Evolutionary conservation across 2,797 vertebrate species (phyloP).

Genomic region (Xiphophorus birchmanni): DNA sequence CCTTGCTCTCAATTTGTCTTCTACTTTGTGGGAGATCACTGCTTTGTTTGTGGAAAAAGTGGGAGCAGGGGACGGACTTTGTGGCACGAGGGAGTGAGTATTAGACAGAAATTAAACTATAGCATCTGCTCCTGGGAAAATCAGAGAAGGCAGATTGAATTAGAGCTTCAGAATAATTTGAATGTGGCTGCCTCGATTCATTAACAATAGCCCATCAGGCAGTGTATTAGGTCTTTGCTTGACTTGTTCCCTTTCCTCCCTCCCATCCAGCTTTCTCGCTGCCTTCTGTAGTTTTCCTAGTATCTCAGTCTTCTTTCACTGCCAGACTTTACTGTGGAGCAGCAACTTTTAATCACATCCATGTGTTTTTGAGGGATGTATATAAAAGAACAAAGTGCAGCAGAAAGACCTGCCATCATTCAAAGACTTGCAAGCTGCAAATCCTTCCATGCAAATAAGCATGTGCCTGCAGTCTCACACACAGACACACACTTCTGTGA

Average conservation of each 20-base stretch:
- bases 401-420: slow-evolving; percentile 24
- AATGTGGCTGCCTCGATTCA: slow-evolving; percentile 69
- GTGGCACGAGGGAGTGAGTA: slow-evolving; percentile 61
- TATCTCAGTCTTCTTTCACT: slow-evolving; percentile 39
- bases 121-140: slow-evolving; percentile 72
- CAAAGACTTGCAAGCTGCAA: slow-evolving; percentile 34
- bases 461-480: slow-evolving; percentile 4
- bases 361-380: slow-evolving; percentile 65
- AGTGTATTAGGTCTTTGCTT: slow-evolving; percentile 54
- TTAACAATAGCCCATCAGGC: slow-evolving; percentile 65
- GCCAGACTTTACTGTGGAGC: slow-evolving; percentile 54
- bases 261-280: slow-evolving; percentile 21
- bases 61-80: slow-evolving; percentile 47
- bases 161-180: slow-evolving; percentile 73
- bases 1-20: slow-evolving; percentile 40
- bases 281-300: slow-evolving; percentile 34
- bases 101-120: slow-evolving; percentile 74
- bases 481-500: slow-evolving; percentile 11
- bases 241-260: slow-evolving; percentile 46
- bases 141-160: slow-evolving; percentile 74
- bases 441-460: slow-evolving; percentile 10
- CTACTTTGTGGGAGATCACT: slow-evolving; percentile 44
- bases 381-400: slow-evolving; percentile 32
- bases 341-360: slow-evolving; percentile 74
- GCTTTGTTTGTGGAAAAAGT: slow-evolving; percentile 51